Evolutionary conservation across 1,140 invertebrate species (phyloP).

Genomic region (Drosophila kikkawai): DNA sequence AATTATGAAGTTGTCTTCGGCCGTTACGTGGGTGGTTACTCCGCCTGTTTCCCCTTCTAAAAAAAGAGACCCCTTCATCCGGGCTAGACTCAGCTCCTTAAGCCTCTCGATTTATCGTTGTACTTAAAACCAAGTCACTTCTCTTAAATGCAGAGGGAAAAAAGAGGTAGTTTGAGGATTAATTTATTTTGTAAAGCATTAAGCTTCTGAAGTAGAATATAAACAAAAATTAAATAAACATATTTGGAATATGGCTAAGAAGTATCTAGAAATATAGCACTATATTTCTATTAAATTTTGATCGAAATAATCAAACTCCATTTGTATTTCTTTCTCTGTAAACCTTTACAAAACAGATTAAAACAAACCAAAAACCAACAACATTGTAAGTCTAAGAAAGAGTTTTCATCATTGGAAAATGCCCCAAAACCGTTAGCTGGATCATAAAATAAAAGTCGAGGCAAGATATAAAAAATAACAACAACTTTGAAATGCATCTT

Average conservation of each 20-base stretch:
- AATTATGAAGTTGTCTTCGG: slow-evolving; percentile 75
- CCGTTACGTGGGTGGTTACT: slow-evolving; percentile 65
- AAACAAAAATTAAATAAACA: not conserved
- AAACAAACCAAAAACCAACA: slow-evolving; percentile 16
- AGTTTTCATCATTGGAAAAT: slow-evolving; percentile 63
- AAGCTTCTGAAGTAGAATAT: too few relatives aligned
- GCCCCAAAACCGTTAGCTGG: slow-evolving; percentile 61
- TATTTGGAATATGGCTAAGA: too few relatives aligned
- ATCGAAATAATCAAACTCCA: too few relatives aligned
- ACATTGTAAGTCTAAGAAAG: slow-evolving; percentile 59
- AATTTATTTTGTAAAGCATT: too few relatives aligned
- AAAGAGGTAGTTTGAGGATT: not conserved
- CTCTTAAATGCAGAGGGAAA: not conserved
- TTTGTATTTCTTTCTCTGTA: not conserved
- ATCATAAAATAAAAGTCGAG: slow-evolving; percentile 57
- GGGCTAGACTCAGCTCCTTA: slow-evolving; percentile 17
- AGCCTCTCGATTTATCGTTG: slow-evolving; percentile 70
- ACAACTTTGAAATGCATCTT: slow-evolving; percentile 52
- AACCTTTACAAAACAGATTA: slow-evolving; percentile 1
- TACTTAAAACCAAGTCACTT: slow-evolving; percentile 53
- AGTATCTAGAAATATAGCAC: too few relatives aligned
- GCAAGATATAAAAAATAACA: slow-evolving; percentile 30
- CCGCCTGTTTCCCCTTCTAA: not conserved
- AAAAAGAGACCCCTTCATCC: not conserved
- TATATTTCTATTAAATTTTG: too few relatives aligned